Base-by-base conservation (phyloP, 1,140 invertebrate species). In the Pararge aegeria region DNA sequence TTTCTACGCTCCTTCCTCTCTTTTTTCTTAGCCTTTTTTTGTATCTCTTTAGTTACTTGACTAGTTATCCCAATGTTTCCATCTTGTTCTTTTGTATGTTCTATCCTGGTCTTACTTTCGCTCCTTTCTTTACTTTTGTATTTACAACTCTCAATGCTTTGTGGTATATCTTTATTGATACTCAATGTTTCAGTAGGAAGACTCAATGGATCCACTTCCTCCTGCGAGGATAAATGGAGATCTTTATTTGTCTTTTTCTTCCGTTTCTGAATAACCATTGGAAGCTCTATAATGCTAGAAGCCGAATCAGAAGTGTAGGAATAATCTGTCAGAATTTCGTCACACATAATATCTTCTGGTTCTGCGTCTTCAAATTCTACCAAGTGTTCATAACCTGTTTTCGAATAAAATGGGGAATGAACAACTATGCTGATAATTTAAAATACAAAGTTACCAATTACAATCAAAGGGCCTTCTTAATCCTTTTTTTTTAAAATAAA, bases 381-480 rank as follows among this genome's bases (percentile, higher is more conserved):
- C 29, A 85, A 66, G 64, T 90, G 84, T 65, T 91, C 90, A 50
- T 91, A 91, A 56, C 90, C 90, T 91, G 55, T 68, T 56, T 37
- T 30, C 24, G 19, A 65, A 34, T 30, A 37, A 54, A 16, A 12
- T 34, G 16, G 3, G 30, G 7, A 34, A 34, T 49, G 40, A 52
- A 21, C 16, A 30, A 61, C n/a, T n/a, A n/a, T n/a, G n/a, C n/a
- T n/a, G n/a, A n/a, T n/a, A n/a, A n/a, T n/a, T n/a, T n/a, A n/a
- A n/a, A n/a, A n/a, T n/a, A n/a, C n/a, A n/a, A n/a, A n/a, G n/a
- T n/a, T n/a, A n/a, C n/a, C n/a, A n/a, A n/a, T n/a, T n/a, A n/a
- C n/a, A n/a, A n/a, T n/a, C n/a, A n/a, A n/a, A n/a, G n/a, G n/a
- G n/a, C n/a, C n/a, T n/a, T n/a, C n/a, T 27, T 24, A 24, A 24